Evolutionary conservation across 2,113 vertebrate species (phyloP), one percentile per base, ranked within the genome.

Genomic region (Lontra canadensis): DNA sequence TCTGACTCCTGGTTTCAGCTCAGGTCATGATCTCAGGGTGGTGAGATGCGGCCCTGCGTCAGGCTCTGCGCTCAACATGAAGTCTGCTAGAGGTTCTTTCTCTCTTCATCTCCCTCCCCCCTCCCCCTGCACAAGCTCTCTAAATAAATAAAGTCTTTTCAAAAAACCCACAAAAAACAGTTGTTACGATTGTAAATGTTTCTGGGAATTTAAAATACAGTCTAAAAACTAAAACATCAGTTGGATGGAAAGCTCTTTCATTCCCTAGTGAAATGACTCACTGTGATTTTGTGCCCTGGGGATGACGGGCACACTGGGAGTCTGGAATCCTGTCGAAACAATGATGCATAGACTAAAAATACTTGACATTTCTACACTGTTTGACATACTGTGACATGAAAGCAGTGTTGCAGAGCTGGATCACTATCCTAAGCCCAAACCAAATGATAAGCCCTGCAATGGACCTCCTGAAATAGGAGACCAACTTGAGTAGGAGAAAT

Each of bases 341-440:
- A 81, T 96, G 97, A 96, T 94, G 92, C 81, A 82, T 76, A 87
- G 59, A 61, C 95, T 96, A 94, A 96, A 98, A 97, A 96, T 95
- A 98, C 90, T 96, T 90, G 95, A 97, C 96, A 93, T 96, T 97
- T 96, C 31, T 90, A 67, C 5, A 7, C 52, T 73, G 39, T 71
- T 80, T 95, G 96, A 94, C 92, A 90, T 85, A n/a, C 25, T 52
- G 42, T 21, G 36, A 88, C 49, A 31, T 23, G 17, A 97, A 97
- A 92, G 71, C 31, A 71, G 5, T 34, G 12, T 3, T 78, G 36
- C 92, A 80, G 34, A 71, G 26, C 52, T 73, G 18, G 14, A 5
- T 78, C 47, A 61, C n/a, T 67, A 10, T 44, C 52, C 42, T 31
- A 55, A 23, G 3, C 21, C 23, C 73, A 87, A 69, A 89, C n/a